phyloP scores from a whole-genome alignment of 2,888 invertebrate genomes.

The Drosophila ustulata region DNA sequence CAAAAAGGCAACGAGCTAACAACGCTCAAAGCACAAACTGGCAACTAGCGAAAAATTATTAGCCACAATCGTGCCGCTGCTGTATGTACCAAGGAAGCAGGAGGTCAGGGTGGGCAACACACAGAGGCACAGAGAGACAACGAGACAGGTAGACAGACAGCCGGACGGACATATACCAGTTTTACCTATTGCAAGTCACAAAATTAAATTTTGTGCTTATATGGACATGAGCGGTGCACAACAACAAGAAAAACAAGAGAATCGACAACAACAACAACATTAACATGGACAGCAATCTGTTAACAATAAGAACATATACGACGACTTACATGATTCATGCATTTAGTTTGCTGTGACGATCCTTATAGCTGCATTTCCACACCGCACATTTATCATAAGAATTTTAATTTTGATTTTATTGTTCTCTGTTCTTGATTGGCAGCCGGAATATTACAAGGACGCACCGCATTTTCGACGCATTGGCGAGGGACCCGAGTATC shows the following conservation, averaged over 20 bases:
- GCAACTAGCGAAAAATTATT: conserved; percentile 59
- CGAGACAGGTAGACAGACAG: neutral
- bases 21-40: conserved; percentile 7
- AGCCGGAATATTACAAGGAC: conserved; percentile 95
- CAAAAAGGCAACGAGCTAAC: conserved; percentile 66
- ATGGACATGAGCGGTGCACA: conserved; percentile 71
- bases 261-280: conserved; percentile 12
- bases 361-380: conserved; percentile 26
- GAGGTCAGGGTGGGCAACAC: conserved; percentile 76
- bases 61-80: conserved; percentile 64
- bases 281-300: conserved; percentile 13
- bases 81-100: conserved; percentile 64
- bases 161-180: conserved; percentile 58
- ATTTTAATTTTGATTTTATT: conserved; percentile 4
- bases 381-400: conserved; percentile 19
- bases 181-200: conserved; percentile 66
- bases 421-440: conserved; percentile 71
- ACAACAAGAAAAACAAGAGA: conserved; percentile 42
- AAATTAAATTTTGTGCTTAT: conserved; percentile 78
- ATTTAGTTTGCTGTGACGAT: conserved; percentile 36
- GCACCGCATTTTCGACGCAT: conserved; percentile 91
- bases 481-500: conserved; percentile 92
- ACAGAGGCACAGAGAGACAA: conserved; percentile 8
- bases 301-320: conserved; percentile 33
- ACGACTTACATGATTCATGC: conserved; percentile 46